Base-by-base conservation (phyloP, 2,113 vertebrate species). In the Leptobrachium ailaonicum region DNA sequence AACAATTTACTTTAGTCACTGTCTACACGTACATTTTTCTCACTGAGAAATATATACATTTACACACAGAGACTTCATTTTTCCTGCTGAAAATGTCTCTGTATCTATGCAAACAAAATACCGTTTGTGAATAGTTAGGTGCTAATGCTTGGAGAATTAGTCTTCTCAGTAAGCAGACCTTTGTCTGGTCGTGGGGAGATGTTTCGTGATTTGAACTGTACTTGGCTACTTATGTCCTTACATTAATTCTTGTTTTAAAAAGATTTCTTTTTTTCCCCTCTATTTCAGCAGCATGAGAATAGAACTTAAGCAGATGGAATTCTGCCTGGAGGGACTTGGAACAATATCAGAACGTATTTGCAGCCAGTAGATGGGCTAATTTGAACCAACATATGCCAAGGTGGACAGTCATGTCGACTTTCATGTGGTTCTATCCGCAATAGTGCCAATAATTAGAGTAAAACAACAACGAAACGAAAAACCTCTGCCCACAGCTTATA, bases 251-350 rank as follows among this genome's bases (percentile, higher is more conserved):
- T 89, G 88, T 82, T 86, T 71, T 83, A 75, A 79, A 87, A 86
- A 83, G 84, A 80, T 80, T 80, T 44, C 8, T 69, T 68, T 69
- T 69, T 20, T 71, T 32, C 14, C 44, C 62, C 50, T 76, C 70
- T 79, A 56, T 79, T 75, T 77, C 86, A 89, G 87, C 88, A 91
- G 92, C 90, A 93, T 93, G 88, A 91, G 80, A 91, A 89, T 88
- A 90, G 92, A 92, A 92, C 89, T 90, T 92, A 90, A 92, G 89
- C 90, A 92, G 91, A 94, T 91, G 92, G 91, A 94, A 91, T 90
- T 87, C 83, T 93, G 91, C 90, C 91, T 91, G 87, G 85, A 89
- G 86, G 88, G 88, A 85, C 47, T 87, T 92, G 90, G 90, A 90
- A 76, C 75, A 82, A 82, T 87, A 90, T 92, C 89, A 90, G 89